phyloP scores from a whole-genome alignment of 2,797 vertebrate species.

The Labroides dimidiatus region DNA sequence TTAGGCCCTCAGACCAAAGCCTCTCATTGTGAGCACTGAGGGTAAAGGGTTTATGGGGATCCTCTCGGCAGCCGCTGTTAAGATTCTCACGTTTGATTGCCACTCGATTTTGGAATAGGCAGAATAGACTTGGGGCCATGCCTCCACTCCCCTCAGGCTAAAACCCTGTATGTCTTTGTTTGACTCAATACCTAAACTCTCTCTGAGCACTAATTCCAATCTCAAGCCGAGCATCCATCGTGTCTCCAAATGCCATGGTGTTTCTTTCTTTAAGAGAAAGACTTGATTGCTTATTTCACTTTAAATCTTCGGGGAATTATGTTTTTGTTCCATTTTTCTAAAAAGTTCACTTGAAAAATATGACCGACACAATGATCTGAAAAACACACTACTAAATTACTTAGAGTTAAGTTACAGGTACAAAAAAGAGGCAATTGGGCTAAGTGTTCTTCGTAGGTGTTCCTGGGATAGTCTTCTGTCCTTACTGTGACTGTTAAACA shows the following conservation, averaged over 20 bases:
- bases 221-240: slow-evolving; percentile 25
- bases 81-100: slow-evolving; percentile 79
- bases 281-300: slow-evolving; percentile 13
- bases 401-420: slow-evolving; percentile 64
- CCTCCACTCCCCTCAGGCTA: slow-evolving; percentile 58
- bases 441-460: slow-evolving; percentile 77
- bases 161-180: slow-evolving; percentile 49
- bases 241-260: slow-evolving; percentile 9
- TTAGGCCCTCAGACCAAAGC: slow-evolving; percentile 77
- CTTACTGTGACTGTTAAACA: slow-evolving; percentile 40
- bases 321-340: slow-evolving; percentile 35
- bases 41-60: slow-evolving; percentile 71
- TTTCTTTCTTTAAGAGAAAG: slow-evolving; percentile 22
- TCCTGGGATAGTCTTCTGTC: slow-evolving; percentile 43
- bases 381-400: slow-evolving; percentile 37
- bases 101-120: slow-evolving; percentile 56
- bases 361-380: slow-evolving; percentile 44
- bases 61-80: slow-evolving; percentile 57
- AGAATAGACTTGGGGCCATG: slow-evolving; percentile 57
- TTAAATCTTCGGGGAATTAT: neutral
- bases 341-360: slow-evolving; percentile 42
- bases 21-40: slow-evolving; percentile 69
- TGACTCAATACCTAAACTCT: slow-evolving; percentile 44
- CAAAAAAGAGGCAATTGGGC: slow-evolving; percentile 59
- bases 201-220: slow-evolving; percentile 47